Conservation (phyloP, 1,140 invertebrate genomes). For the Episyrphus balteatus region DNA sequence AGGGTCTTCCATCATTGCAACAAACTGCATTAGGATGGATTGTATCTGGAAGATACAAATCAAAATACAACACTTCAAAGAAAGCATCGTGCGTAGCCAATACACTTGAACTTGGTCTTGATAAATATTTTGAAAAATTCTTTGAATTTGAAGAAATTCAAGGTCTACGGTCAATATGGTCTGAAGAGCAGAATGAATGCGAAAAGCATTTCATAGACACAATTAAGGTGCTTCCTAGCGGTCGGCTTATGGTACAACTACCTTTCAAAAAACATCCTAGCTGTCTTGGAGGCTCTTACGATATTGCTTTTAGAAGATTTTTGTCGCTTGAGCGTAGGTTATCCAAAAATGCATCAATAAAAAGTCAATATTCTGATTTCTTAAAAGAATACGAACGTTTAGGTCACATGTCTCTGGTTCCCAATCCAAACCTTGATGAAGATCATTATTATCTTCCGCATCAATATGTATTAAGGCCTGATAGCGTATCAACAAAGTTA, state of each 20-base stretch:
- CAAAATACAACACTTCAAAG: no score
- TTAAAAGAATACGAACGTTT: conserved; percentile 20
- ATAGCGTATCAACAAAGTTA: conserved; percentile 16
- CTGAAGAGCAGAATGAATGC: conserved; percentile 10
- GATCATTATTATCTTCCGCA: conserved; percentile 20
- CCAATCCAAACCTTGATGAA: neutral
- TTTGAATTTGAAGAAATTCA: conserved; percentile 23
- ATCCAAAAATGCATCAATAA: no score
- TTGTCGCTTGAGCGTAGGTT: no score
- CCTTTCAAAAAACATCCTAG: conserved; percentile 13
- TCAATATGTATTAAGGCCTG: conserved; percentile 17
- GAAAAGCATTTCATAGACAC: conserved; percentile 16
- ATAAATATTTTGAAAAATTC: neutral
- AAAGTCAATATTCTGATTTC: conserved; percentile 20
- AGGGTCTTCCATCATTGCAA: conserved; percentile 14
- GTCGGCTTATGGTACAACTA: conserved; percentile 14
- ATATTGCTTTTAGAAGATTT: conserved; percentile 12
- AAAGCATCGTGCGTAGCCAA: no score
- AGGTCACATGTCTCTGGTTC: conserved; percentile 14
- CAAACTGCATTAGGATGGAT: conserved; percentile 30
- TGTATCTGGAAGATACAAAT: conserved; percentile 4
- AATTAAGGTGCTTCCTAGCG: conserved; percentile 6
- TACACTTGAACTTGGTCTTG: neutral
- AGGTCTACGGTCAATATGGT: neutral
- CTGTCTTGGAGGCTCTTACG: conserved; percentile 1